These are phyloP conservation scores for Drosophila biarmipes DNA, from an alignment of 1,140 invertebrate genomes.

Conservation along the genomic window DNA sequence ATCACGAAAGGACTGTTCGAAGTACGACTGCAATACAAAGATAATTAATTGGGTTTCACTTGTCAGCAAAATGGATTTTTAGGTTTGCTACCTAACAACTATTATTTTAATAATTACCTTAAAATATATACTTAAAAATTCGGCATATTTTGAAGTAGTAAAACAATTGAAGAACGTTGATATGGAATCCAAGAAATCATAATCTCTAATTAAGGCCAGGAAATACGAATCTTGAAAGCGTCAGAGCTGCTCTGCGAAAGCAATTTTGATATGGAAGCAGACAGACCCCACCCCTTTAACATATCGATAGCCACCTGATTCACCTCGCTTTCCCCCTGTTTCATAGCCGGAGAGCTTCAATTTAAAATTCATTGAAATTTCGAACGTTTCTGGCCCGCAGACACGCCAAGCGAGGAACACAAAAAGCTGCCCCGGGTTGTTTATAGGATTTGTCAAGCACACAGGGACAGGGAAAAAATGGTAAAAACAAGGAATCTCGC, in stretches of 20 bases:
- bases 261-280: slow-evolving; percentile 1
- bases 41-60: slow-evolving; percentile 11
- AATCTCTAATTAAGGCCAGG: not conserved
- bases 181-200: not conserved
- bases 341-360: slow-evolving; percentile 47
- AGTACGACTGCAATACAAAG: slow-evolving; percentile 17
- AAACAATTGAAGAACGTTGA: too few species aligned
- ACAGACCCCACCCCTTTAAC: not conserved
- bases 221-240: not conserved
- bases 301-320: slow-evolving; percentile 33
- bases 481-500: slow-evolving; percentile 45
- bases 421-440: slow-evolving; percentile 64
- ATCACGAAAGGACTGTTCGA: not conserved
- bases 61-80: not conserved
- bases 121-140: too few species aligned
- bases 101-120: not conserved
- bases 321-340: slow-evolving; percentile 25
- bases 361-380: slow-evolving; percentile 82
- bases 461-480: slow-evolving; percentile 18
- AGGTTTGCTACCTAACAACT: not conserved
- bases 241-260: not conserved
- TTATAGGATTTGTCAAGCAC: slow-evolving; percentile 72
- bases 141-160: too few species aligned
- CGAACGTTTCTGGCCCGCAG: slow-evolving; percentile 44
- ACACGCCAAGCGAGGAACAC: slow-evolving; percentile 43